Evolutionary conservation across 1,140 invertebrate genomes (phyloP).

Genomic region (Diabrotica virgifera): DNA sequence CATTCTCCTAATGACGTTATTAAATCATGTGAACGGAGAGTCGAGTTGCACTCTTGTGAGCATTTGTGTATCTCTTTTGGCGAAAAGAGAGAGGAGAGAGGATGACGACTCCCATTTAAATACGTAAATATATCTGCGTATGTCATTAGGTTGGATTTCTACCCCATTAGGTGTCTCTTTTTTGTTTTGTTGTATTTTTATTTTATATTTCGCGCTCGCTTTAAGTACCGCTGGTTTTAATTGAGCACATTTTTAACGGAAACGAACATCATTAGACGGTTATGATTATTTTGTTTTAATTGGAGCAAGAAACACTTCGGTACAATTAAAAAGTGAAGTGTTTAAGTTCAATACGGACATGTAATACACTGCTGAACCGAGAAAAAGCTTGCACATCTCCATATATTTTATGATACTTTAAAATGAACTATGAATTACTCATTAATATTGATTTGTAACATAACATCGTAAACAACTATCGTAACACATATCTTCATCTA

Average conservation of each 20-base stretch:
- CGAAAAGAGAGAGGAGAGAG: constrained; percentile 1
- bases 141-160: constrained; percentile 13
- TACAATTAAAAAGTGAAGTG: too few relatives aligned
- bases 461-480: too few relatives aligned
- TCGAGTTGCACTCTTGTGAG: not conserved
- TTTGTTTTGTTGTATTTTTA: constrained; percentile 4
- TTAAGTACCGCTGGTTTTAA: not conserved
- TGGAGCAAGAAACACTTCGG: too few relatives aligned
- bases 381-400: too few relatives aligned
- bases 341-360: too few relatives aligned
- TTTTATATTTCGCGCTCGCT: not conserved
- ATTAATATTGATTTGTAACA: too few relatives aligned
- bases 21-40: constrained; percentile 18
- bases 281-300: not conserved
- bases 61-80: constrained; percentile 15
- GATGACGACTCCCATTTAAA: constrained; percentile 8
- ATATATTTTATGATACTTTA: too few relatives aligned
- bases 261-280: not conserved
- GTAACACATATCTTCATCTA: too few relatives aligned
- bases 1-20: constrained; percentile 17
- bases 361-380: too few relatives aligned
- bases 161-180: constrained; percentile 11
- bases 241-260: not conserved
- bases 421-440: too few relatives aligned
- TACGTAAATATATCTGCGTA: constrained; percentile 15